Conservation (phyloP, 2,797 vertebrate species). For the Picus viridis region DNA sequence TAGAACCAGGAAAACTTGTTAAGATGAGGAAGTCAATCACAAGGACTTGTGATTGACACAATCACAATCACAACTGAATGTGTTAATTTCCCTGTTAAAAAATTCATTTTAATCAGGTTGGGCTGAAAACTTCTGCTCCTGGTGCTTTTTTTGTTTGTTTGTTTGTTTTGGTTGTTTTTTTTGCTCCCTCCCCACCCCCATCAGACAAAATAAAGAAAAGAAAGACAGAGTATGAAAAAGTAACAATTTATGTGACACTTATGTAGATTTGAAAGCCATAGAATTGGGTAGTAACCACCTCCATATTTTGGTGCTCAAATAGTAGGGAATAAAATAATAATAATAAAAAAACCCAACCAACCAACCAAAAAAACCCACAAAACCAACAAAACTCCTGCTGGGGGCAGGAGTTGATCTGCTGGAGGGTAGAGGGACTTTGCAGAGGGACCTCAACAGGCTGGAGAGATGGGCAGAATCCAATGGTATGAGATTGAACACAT, state of each 20-base stretch:
- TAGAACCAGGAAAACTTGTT: conserved; percentile 51
- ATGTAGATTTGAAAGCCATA: not conserved
- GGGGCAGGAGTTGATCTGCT: too few relatives aligned
- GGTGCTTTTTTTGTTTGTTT: not conserved
- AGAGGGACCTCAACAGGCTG: too few relatives aligned
- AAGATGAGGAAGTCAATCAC: conserved; percentile 58
- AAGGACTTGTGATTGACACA: not conserved
- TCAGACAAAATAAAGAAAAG: not conserved
- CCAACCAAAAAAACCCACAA: too few relatives aligned
- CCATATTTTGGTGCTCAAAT: not conserved
- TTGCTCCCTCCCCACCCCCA: not conserved
- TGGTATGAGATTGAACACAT: too few relatives aligned
- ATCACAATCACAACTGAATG: conserved; percentile 22
- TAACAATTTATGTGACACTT: not conserved
- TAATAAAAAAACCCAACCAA: not conserved
- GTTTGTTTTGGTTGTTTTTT: too few relatives aligned
- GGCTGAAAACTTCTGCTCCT: conserved; percentile 49
- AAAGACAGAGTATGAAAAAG: not conserved
- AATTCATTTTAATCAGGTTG: conserved; percentile 67
- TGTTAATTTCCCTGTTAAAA: conserved; percentile 67
- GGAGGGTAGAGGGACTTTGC: too few relatives aligned
- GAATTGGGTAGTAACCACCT: not conserved
- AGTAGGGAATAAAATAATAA: not conserved
- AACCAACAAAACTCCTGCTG: too few relatives aligned
- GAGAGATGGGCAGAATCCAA: too few relatives aligned